Percentiles rank a stretch among this genome's conserved stretches.
phyloP scores from a whole-genome alignment of 1,140 invertebrate genomes.

The Drosophila insularis region DNA sequence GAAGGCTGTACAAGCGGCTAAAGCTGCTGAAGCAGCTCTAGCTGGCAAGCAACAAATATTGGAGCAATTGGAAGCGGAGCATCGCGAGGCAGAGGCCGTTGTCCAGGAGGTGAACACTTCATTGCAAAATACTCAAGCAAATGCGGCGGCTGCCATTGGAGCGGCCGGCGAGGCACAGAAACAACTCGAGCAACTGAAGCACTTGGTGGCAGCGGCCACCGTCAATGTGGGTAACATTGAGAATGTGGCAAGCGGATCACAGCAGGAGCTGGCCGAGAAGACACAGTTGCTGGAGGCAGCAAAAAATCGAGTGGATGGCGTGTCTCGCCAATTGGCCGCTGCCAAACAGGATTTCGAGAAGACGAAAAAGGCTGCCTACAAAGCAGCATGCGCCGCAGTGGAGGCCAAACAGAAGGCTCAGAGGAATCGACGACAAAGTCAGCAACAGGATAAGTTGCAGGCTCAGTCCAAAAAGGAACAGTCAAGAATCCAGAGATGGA shows the following conservation, averaged over 20 bases:
- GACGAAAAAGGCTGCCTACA: slow-evolving; percentile 86
- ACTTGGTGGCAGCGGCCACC: slow-evolving; percentile 83
- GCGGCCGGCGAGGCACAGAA: slow-evolving; percentile 84
- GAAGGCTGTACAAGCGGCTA: slow-evolving; percentile 86
- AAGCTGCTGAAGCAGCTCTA: slow-evolving; percentile 86
- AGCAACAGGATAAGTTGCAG: slow-evolving; percentile 85
- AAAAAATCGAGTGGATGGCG: slow-evolving; percentile 84
- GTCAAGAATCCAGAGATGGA: slow-evolving; percentile 71
- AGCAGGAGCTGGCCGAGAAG: slow-evolving; percentile 85
- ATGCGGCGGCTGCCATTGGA: slow-evolving; percentile 84
- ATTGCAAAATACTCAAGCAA: slow-evolving; percentile 85
- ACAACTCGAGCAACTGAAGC: slow-evolving; percentile 82
- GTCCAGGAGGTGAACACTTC: slow-evolving; percentile 85
- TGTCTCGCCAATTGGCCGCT: slow-evolving; percentile 84
- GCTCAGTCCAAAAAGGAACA: neutral
- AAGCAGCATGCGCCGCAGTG: slow-evolving; percentile 85
- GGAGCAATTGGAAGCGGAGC: slow-evolving; percentile 85
- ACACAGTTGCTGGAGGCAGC: slow-evolving; percentile 86
- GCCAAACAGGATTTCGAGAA: slow-evolving; percentile 85
- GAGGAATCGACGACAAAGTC: slow-evolving; percentile 75
- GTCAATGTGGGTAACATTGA: slow-evolving; percentile 85
- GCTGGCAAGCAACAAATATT: slow-evolving; percentile 86
- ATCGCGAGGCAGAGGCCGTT: slow-evolving; percentile 86
- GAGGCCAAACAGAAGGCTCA: slow-evolving; percentile 83
- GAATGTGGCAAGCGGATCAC: slow-evolving; percentile 84